Percentiles rank a stretch among this genome's conserved stretches.
Conservation (phyloP, 2,113 vertebrate genomes). For the Raja brachyura region DNA sequence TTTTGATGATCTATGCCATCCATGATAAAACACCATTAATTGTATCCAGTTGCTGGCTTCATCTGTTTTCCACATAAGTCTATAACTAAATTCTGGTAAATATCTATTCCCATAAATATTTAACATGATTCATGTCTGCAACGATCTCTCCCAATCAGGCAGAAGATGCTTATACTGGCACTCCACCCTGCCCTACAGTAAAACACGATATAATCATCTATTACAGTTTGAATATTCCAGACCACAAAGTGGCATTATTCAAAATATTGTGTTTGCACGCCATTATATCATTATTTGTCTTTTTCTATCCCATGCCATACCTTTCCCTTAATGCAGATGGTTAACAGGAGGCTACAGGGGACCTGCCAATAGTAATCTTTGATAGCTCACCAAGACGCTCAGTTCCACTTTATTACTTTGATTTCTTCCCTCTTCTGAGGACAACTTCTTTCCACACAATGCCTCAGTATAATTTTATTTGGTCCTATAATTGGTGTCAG, state of each 20-base stretch:
- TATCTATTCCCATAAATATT: background rate
- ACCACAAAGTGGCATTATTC: background rate
- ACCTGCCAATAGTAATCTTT: background rate
- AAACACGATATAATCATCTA: background rate
- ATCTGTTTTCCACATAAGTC: background rate
- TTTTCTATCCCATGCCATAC: background rate
- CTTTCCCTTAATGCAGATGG: background rate
- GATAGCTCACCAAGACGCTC: background rate
- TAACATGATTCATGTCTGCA: background rate
- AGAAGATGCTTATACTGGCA: background rate
- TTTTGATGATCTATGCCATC: background rate
- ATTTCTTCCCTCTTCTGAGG: background rate
- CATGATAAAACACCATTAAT: background rate
- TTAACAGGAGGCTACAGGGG: background rate
- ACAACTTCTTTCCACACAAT: background rate
- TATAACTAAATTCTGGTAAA: background rate
- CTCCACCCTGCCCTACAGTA: background rate
- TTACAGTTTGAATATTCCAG: background rate
- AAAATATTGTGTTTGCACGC: background rate
- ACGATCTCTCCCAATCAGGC: background rate
- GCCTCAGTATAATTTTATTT: background rate
- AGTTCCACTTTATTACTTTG: background rate
- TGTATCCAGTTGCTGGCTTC: background rate
- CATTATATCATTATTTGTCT: background rate
- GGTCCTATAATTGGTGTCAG: background rate